Evolutionary conservation across 2,113 vertebrate species (phyloP).

Genomic region (Mungos mungo): DNA sequence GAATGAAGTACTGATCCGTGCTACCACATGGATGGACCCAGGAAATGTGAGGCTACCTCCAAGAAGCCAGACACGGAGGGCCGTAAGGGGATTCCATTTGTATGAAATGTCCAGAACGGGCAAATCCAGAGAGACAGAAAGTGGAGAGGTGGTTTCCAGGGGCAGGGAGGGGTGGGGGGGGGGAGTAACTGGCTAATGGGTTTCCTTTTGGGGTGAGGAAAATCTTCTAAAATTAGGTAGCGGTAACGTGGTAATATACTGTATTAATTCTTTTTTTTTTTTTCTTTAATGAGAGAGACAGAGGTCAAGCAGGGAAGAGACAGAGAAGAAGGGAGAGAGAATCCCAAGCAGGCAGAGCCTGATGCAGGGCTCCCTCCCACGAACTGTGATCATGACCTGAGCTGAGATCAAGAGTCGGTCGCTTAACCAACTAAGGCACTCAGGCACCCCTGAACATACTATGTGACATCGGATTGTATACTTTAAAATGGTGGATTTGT

Average conservation of each 20-base stretch:
- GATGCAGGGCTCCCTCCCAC: too few species aligned
- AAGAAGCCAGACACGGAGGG: not conserved
- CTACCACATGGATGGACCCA: not conserved
- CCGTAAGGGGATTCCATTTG: not conserved
- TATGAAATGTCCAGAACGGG: not conserved
- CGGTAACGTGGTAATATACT: not conserved
- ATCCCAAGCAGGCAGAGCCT: too few species aligned
- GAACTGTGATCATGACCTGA: too few species aligned
- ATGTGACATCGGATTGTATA: not conserved
- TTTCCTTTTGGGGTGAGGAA: not conserved
- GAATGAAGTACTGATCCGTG: not conserved
- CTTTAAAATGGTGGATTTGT: not conserved
- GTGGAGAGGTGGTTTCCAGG: too few species aligned
- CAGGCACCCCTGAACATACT: not conserved
- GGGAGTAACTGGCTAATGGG: not conserved
- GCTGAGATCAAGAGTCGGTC: too few species aligned
- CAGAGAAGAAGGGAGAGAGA: too few species aligned
- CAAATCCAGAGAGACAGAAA: not conserved
- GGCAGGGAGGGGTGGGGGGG: not conserved
- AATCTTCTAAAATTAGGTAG: not conserved
- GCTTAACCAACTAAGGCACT: too few species aligned
- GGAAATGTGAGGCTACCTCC: not conserved
- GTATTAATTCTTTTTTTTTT: too few species aligned
- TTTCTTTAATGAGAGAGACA: too few species aligned
- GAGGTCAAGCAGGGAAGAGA: too few species aligned